These are phyloP conservation scores for Leptopilina drosophilae DNA, from an alignment of 2,888 invertebrate genomes.

Conservation along the genomic window DNA sequence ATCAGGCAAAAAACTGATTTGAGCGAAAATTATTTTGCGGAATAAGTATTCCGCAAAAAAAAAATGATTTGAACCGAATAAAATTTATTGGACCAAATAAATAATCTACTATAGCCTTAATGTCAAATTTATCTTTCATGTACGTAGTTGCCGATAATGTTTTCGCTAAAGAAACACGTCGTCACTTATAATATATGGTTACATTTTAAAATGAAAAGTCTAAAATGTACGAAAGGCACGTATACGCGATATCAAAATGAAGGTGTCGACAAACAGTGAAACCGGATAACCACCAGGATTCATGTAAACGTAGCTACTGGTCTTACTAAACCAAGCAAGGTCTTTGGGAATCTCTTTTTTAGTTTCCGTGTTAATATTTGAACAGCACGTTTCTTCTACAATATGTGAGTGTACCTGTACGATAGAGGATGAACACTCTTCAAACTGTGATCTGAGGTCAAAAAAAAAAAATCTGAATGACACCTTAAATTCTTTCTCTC, in stretches of 20 bases:
- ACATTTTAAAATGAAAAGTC: neutral
- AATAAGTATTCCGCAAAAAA: too few relatives aligned
- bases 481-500: constrained; percentile 45
- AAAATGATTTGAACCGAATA: too few relatives aligned
- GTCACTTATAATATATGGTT: neutral
- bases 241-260: constrained; percentile 42
- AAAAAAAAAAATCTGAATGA: constrained; percentile 18
- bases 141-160: neutral
- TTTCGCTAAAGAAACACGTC: neutral
- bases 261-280: constrained; percentile 58
- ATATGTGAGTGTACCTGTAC: constrained; percentile 48
- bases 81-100: too few relatives aligned
- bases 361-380: constrained; percentile 76
- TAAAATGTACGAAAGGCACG: constrained; percentile 24
- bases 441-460: too few relatives aligned
- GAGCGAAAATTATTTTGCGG: neutral
- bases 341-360: constrained; percentile 66
- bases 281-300: constrained; percentile 66
- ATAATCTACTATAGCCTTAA: too few relatives aligned
- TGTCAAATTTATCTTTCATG: too few relatives aligned
- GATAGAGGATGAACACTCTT: constrained; percentile 48
- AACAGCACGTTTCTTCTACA: constrained; percentile 66
- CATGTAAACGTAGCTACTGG: constrained; percentile 73
- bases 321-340: constrained; percentile 73
- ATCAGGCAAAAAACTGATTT: neutral